Evolutionary conservation across 2,888 invertebrate genomes (phyloP).

Genomic region (Pandemis cinnamomeana): DNA sequence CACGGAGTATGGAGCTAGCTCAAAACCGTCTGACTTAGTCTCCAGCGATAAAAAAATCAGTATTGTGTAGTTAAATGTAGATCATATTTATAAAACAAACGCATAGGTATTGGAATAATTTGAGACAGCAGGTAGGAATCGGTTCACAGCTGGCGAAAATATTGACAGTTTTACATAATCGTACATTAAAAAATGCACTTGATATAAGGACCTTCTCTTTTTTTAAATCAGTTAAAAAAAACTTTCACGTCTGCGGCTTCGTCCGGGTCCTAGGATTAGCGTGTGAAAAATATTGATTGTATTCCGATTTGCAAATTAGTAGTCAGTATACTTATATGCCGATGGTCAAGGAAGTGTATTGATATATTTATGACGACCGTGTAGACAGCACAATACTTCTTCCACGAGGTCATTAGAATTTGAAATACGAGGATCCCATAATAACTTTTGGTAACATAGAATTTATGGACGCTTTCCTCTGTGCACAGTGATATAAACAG

Average conservation of each 20-base stretch:
- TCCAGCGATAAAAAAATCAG: constrained; percentile 13
- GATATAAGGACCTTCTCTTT: too few relatives aligned
- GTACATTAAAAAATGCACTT: too few relatives aligned
- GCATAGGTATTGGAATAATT: too few relatives aligned
- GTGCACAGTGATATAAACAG: too few relatives aligned
- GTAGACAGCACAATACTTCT: constrained; percentile 53
- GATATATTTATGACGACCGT: constrained; percentile 54
- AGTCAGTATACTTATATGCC: constrained; percentile 37
- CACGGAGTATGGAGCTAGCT: constrained; percentile 8
- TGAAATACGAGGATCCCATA: constrained; percentile 27
- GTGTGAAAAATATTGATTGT: constrained; percentile 67
- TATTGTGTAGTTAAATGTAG: constrained; percentile 29
- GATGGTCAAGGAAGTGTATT: constrained; percentile 33
- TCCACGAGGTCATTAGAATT: constrained; percentile 35
- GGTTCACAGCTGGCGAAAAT: too few relatives aligned
- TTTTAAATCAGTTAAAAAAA: too few relatives aligned
- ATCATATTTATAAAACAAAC: too few relatives aligned
- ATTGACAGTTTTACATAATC: too few relatives aligned
- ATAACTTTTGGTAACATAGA: constrained; percentile 3
- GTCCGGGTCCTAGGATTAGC: constrained; percentile 50
- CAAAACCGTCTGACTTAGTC: constrained; percentile 10
- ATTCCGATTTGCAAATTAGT: constrained; percentile 57
- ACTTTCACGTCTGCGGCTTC: constrained; percentile 57
- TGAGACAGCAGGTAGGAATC: too few relatives aligned
- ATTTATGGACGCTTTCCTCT: too few relatives aligned